Evolutionary conservation across 1,140 invertebrate species (phyloP), one percentile per base, ranked within the genome.

Genomic region (Eumaeus atala): DNA sequence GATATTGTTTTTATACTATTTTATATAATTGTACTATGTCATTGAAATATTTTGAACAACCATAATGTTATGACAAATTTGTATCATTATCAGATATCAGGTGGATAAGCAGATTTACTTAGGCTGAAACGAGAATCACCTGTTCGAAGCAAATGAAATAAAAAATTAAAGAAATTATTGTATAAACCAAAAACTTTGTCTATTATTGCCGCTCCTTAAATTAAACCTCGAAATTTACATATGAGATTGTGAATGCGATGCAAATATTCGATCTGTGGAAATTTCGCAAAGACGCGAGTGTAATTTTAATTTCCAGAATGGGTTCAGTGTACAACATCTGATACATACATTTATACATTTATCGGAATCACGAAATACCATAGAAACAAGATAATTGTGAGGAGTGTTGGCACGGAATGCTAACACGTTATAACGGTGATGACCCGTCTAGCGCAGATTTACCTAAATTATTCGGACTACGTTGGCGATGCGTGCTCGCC

Each of bases 391-490:
- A 85, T 80, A 73, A 78, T 80, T 77, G 68, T 58, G 65, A 59
- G 54, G 66, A 62, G 48, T 64, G 51, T 61, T 58, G 51, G 70
- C 56, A 55, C 61, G 58, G 75, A 85, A 85, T 84, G 57, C 59
- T 77, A 84, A 79, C 57, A 52, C 64, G 52, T 54, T 67, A 55
- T 85, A 85, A 85, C 82, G 82, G 82, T 81, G 61, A 65, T 66
- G 64, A 66, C 59, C 63, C 59, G 79, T 82, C 74, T 78, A 72
- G 68, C 67, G 65, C 64, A 69, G 77, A 80, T 77, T 80, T 80
- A 76, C 70, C 74, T 82, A 80, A 83, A 78, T 79, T 85, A 83
- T 84, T 84, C 78, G 72, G 72, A 71, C 63, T 74, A 73, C 73
- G 77, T 83, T 77, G 55, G 62, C 61, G 35, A 62, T 70, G 67